Evolutionary conservation across 2,888 invertebrate genomes (phyloP).

Genomic region (Aleiodes alternator): DNA sequence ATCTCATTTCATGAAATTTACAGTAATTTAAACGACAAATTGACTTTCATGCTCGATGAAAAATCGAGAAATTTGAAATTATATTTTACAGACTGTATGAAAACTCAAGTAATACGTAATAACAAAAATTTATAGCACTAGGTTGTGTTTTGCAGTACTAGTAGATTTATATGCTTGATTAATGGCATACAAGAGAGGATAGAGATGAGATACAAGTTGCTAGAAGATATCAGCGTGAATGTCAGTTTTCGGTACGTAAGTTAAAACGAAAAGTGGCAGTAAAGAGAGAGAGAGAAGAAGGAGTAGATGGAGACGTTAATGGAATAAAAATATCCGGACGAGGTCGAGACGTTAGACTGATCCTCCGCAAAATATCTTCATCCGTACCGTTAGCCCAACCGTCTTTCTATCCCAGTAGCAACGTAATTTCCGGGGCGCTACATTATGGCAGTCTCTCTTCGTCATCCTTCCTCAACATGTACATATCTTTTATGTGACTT

Average conservation of each 20-base stretch:
- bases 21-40: conserved; percentile 58
- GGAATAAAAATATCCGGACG: conserved; percentile 56
- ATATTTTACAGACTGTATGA: neutral
- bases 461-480: conserved; percentile 28
- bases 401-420: conserved; percentile 13
- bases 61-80: conserved; percentile 33
- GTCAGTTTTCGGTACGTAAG: conserved; percentile 27
- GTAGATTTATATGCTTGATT: conserved; percentile 46
- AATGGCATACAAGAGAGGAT: conserved; percentile 48
- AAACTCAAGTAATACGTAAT: conserved; percentile 9
- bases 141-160: conserved; percentile 28
- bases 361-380: conserved; percentile 18
- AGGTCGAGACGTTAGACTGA: conserved; percentile 45
- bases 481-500: neutral
- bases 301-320: conserved; percentile 49
- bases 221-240: conserved; percentile 12
- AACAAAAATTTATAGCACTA: conserved; percentile 47
- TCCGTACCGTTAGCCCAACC: conserved; percentile 16
- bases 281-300: conserved; percentile 6
- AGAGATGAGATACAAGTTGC: conserved; percentile 16
- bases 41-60: conserved; percentile 49
- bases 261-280: conserved; percentile 6
- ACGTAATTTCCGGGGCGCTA: conserved; percentile 33
- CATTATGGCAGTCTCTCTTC: conserved; percentile 17
- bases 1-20: conserved; percentile 50